These are phyloP conservation scores for Danio jaintianensis DNA, from an alignment of 2,797 vertebrate species.

Conservation along the genomic window DNA sequence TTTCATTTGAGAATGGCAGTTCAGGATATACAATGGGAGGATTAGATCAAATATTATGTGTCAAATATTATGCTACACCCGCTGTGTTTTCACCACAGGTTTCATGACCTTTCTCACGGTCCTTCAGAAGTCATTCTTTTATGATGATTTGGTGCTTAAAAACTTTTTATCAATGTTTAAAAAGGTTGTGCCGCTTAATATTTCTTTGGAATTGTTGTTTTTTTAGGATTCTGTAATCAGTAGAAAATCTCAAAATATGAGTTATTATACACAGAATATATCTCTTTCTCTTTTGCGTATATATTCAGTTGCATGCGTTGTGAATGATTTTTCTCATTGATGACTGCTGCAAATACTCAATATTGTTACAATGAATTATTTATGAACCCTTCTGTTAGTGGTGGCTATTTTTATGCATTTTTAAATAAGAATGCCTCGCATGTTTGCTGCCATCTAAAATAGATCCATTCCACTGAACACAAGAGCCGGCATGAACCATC, in stretches of 20 bases:
- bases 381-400: background rate
- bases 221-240: no score
- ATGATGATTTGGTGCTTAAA: no score
- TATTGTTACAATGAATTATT: slow-evolving; percentile 9
- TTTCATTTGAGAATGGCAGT: background rate
- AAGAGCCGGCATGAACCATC: background rate
- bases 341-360: background rate
- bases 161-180: no score
- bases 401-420: background rate
- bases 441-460: background rate
- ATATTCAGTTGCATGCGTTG: background rate
- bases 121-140: no score
- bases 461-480: background rate
- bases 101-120: no score
- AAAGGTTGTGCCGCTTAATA: no score
- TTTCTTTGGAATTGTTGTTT: no score
- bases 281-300: no score
- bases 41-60: background rate
- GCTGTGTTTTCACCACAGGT: background rate
- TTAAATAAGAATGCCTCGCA: background rate
- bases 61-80: background rate
- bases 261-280: no score
- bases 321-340: background rate
- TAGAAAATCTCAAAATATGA: no score
- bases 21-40: slow-evolving; percentile 3